phyloP scores from a whole-genome alignment of 53 echinoderm and acorn worm species.

The Luidia sarsii region DNA sequence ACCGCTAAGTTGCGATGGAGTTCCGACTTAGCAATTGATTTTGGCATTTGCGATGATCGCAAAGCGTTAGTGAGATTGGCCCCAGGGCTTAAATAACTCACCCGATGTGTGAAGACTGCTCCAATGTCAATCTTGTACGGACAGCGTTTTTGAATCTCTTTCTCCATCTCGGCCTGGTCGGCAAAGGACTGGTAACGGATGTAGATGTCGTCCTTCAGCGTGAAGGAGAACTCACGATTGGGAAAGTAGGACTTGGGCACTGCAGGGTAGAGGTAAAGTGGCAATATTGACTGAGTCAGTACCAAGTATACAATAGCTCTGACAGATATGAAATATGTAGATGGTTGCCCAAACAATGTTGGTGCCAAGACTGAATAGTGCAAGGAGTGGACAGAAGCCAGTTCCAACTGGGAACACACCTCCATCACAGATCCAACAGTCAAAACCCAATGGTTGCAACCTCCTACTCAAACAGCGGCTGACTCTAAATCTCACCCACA shows the following conservation, averaged over 20 bases:
- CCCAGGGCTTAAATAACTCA: constrained; percentile 22
- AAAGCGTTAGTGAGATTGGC: not conserved
- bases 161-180: constrained; percentile 96
- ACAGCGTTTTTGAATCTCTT: constrained; percentile 94
- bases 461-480: constrained; percentile 24
- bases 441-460: constrained; percentile 20
- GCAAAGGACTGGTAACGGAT: constrained; percentile 95
- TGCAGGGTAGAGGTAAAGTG: constrained; percentile 24
- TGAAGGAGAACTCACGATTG: constrained; percentile 97
- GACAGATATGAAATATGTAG: too few relatives aligned
- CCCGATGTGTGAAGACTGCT: constrained; percentile 95
- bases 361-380: constrained; percentile 18
- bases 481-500: constrained; percentile 24
- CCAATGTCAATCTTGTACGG: constrained; percentile 99
- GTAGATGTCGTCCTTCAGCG: constrained; percentile 97
- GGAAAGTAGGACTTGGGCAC: constrained; percentile 92
- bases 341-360: too few relatives aligned
- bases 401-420: not conserved
- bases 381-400: not conserved
- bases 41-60: too few relatives aligned
- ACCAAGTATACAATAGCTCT: too few relatives aligned
- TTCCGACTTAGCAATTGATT: too few relatives aligned
- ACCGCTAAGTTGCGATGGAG: too few relatives aligned
- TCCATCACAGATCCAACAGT: constrained; percentile 22
- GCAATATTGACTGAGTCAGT: too few relatives aligned